Base-by-base conservation (phyloP, 92 coral and sea anemone species). In the Micromussa lordhowensis region DNA sequence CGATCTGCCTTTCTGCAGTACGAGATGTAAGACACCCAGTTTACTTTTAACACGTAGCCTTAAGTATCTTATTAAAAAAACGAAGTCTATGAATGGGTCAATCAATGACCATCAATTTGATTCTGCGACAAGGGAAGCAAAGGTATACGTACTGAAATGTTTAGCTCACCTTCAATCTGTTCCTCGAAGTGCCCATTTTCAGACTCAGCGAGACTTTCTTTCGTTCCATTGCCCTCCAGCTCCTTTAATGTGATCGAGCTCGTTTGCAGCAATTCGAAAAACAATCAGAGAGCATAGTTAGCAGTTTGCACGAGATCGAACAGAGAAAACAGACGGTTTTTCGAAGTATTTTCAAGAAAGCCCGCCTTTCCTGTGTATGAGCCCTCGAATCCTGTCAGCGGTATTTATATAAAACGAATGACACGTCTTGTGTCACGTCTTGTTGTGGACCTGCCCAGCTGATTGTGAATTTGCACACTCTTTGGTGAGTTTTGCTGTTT, bases 161-260 rank as follows among this genome's bases (percentile, higher is more conserved):
- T 8, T 44, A n/a, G 5, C 69, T 40, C 36, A 82, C 94, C 87
- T 55, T 34, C 0, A 59, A 44, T 77, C 36, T 82, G 55, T 73
- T 55, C 32, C 40, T 87, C 77, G 88, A 70, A 7, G 88, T 57
- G 1, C 74, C 85, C 66, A 76, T 69, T 75, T 86, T 81, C 74
- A 81, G 55, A 26, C 94, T 89, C 82, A 91, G 44, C 2, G 87
- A 81, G 22, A 51, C 53, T 66, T 87, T 82, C 58, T 54, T 91
- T 40, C 77, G 89, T 53, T 82, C 94, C 94, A 91, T 91, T 13
- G 82, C 73, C 21, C 34, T 28, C 13, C 72, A 44, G 64, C 14
- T 29, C 8, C 31, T 66, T 24, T 26, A 64, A 11, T 59, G 22
- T 22, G 12, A 40, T 8, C 22, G n/a, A 66, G 63, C 58, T 40